These are phyloP conservation scores for Trissolcus brochymenae DNA, from an alignment of 2,888 invertebrate genomes.

Conservation along the genomic window DNA sequence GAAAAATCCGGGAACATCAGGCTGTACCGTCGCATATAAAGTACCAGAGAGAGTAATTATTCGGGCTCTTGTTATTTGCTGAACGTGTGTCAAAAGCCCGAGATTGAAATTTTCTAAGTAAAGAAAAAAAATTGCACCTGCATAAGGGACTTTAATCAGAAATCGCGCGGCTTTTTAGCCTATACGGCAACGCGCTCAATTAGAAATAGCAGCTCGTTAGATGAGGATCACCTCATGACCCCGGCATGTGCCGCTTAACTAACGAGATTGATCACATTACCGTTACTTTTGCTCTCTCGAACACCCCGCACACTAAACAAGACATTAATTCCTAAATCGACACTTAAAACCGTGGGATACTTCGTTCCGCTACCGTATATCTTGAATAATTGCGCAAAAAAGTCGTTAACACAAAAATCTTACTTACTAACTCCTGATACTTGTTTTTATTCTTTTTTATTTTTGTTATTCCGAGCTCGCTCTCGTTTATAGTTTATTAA, in stretches of 20 bases:
- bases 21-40: neutral
- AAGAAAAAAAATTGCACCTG: conserved; percentile 7
- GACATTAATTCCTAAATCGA: conserved; percentile 30
- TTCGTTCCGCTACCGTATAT: conserved; percentile 4
- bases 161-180: conserved; percentile 18
- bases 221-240: conserved; percentile 36
- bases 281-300: conserved; percentile 33
- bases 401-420: no score
- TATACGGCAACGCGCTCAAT: conserved; percentile 43
- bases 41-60: conserved; percentile 16
- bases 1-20: conserved; percentile 12
- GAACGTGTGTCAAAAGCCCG: conserved; percentile 22
- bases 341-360: conserved; percentile 18
- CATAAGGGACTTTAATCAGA: conserved; percentile 41
- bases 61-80: conserved; percentile 2
- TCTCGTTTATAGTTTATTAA: neutral
- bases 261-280: conserved; percentile 51
- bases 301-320: conserved; percentile 18
- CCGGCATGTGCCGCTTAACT: conserved; percentile 30
- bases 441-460: no score
- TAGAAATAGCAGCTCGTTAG: conserved; percentile 49
- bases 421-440: neutral
- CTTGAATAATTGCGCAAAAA: no score
- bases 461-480: neutral
- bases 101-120: conserved; percentile 22